Base-by-base conservation (phyloP, 2,888 invertebrate genomes). In the Apoda limacodes region DNA sequence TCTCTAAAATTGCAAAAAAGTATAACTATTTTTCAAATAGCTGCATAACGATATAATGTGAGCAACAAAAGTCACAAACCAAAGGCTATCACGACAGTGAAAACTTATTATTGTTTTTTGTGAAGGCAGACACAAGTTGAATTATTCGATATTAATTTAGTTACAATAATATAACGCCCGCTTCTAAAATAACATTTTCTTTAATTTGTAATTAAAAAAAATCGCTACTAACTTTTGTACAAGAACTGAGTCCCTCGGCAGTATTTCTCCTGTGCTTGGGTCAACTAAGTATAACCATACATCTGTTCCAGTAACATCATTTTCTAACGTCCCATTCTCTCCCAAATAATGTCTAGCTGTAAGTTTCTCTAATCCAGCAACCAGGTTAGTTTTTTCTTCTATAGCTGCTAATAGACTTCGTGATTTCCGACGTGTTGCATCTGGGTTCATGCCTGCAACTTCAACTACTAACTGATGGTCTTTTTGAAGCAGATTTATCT, bases 261-360 rank as follows among this genome's bases (percentile, higher is more conserved):
- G 64, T 42, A 95, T 90, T 28, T 74, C 76, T 40, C 92, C 93
- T 0, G 86, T 88, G 30, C 78, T 82, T 0, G 94, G 93, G 68
- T 95, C 92, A 2, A 95, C 81, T 0, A 90, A 83, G 51, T 94
- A 94, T 60, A 95, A 86, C 92, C 93, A 94, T 4, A 94, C 85
- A 50, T 95, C 94, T 0, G 93, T 92, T 5, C 90, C 92, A 4
- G 83, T 82, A 0, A 85, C 74, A 56, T 92, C 89, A 35, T 84
- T 86, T 45, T 89, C 88, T 11, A 93, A 62, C 0, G 91, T 90
- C 3, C 90, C 89, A 56, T 93, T 93, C 28, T 85, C 86, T 7
- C 87, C 87, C 6, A 90, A 59, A 43, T 82, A 88, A 55, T 91
- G 88, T 30, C 90, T 83, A 2, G 88, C 84, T n/a, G 90, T 88